phyloP scores from a whole-genome alignment of 35 echinoderm and acorn worm genomes.

The Stichopus chloronotus region DNA sequence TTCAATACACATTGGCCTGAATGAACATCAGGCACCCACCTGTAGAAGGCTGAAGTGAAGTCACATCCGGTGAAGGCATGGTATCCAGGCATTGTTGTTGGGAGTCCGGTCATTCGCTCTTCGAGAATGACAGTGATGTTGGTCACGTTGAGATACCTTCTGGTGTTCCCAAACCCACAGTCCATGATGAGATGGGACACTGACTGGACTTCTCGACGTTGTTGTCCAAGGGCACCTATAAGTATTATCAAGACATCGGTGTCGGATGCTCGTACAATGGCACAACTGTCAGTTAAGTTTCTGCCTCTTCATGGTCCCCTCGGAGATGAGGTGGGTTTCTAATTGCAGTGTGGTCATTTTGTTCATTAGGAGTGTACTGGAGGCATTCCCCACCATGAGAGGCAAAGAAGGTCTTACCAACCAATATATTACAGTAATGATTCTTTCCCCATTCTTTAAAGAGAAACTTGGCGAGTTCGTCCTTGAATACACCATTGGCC shows the following conservation, averaged over 20 bases:
- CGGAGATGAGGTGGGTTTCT: constrained; percentile 57
- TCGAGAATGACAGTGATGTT: constrained; percentile 60
- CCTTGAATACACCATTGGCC: no score
- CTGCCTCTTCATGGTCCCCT: constrained; percentile 52
- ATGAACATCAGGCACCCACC: no score
- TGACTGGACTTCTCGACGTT: neutral
- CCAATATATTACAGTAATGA: constrained; percentile 48
- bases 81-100: constrained; percentile 53
- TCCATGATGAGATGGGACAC: constrained; percentile 48
- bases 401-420: constrained; percentile 66
- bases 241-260: constrained; percentile 26
- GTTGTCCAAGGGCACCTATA: neutral
- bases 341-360: no score
- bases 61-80: constrained; percentile 88
- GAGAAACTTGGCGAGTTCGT: no score
- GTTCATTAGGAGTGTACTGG: constrained; percentile 54
- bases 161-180: constrained; percentile 61
- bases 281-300: constrained; percentile 16
- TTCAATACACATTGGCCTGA: neutral
- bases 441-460: no score
- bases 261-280: constrained; percentile 62
- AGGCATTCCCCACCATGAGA: constrained; percentile 77
- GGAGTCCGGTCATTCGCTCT: constrained; percentile 51
- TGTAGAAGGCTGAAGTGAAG: constrained; percentile 72
- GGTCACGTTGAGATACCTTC: constrained; percentile 65